Evolutionary conservation across 2,888 invertebrate genomes (phyloP).

Genomic region (Kuschelorhynchus macadamiae): DNA sequence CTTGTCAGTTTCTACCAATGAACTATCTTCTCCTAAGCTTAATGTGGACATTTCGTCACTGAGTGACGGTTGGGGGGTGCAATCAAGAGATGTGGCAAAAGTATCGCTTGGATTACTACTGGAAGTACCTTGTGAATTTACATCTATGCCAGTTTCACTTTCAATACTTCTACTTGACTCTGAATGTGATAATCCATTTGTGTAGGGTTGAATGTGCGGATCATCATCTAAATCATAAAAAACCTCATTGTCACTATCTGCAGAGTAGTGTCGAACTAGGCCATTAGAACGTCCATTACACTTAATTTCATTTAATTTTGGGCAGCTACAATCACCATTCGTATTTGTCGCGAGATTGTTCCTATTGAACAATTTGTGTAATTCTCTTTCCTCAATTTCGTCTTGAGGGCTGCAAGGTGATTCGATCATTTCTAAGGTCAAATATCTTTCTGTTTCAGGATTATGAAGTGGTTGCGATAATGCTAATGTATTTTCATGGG

Average conservation of each 20-base stretch:
- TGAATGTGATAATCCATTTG: slow-evolving; percentile 50
- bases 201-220: slow-evolving; percentile 33
- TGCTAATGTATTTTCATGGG: slow-evolving; percentile 60
- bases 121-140: slow-evolving; percentile 41
- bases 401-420: slow-evolving; percentile 81
- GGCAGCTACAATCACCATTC: slow-evolving; percentile 65
- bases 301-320: slow-evolving; percentile 68
- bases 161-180: slow-evolving; percentile 49
- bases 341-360: slow-evolving; percentile 48
- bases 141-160: slow-evolving; percentile 47
- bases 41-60: slow-evolving; percentile 58
- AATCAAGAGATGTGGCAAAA: slow-evolving; percentile 55
- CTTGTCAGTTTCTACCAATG: neutral
- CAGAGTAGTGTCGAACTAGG: slow-evolving; percentile 47
- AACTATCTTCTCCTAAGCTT: slow-evolving; percentile 49
- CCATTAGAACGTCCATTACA: slow-evolving; percentile 38
- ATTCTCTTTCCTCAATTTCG: slow-evolving; percentile 58
- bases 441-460: slow-evolving; percentile 73
- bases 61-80: slow-evolving; percentile 53
- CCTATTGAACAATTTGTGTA: slow-evolving; percentile 64
- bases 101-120: slow-evolving; percentile 42
- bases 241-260: slow-evolving; percentile 70
- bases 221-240: slow-evolving; percentile 69
- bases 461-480: slow-evolving; percentile 71
- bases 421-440: slow-evolving; percentile 74